A percentile compares a stretch with the other conserved stretches of the same genome.
Evolutionary conservation across 2,113 vertebrate genomes (phyloP).

Genomic region (Pleuronectes platessa): DNA sequence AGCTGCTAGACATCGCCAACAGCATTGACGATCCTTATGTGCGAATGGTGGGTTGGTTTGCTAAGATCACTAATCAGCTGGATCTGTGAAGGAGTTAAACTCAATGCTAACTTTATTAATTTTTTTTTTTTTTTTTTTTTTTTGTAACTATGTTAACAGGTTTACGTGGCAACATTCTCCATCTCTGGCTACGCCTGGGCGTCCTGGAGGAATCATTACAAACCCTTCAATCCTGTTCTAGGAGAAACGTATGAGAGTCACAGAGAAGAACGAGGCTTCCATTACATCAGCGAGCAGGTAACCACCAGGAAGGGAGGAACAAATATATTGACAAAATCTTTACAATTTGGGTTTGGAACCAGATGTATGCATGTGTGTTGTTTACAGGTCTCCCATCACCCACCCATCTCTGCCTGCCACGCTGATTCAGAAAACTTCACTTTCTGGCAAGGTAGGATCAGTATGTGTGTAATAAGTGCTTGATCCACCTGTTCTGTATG

Average conservation of each 20-base stretch:
- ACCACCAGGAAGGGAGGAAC: too few relatives aligned
- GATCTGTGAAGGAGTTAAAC: not conserved
- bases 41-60: slow-evolving; percentile 84
- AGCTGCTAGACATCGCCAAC: slow-evolving; percentile 89
- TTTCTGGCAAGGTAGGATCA: slow-evolving; percentile 91
- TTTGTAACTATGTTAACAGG: slow-evolving; percentile 79
- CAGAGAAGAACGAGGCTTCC: slow-evolving; percentile 89
- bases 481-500: not conserved
- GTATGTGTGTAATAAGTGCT: accelerated
- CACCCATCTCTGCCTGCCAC: slow-evolving; percentile 90
- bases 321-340: not conserved
- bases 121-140: too few relatives aligned
- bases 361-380: not conserved
- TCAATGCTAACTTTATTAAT: not conserved
- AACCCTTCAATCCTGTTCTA: slow-evolving; percentile 94
- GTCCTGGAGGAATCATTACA: slow-evolving; percentile 89
- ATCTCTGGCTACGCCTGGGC: slow-evolving; percentile 94
- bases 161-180: slow-evolving; percentile 89
- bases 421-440: slow-evolving; percentile 91
- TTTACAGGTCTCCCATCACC: slow-evolving; percentile 89
- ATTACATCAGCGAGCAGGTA: slow-evolving; percentile 92
- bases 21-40: slow-evolving; percentile 84
- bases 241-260: slow-evolving; percentile 93
- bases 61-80: not conserved
- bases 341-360: not conserved